phyloP scores from a whole-genome alignment of 2,797 vertebrate genomes.

The Holocentrus rufus region DNA sequence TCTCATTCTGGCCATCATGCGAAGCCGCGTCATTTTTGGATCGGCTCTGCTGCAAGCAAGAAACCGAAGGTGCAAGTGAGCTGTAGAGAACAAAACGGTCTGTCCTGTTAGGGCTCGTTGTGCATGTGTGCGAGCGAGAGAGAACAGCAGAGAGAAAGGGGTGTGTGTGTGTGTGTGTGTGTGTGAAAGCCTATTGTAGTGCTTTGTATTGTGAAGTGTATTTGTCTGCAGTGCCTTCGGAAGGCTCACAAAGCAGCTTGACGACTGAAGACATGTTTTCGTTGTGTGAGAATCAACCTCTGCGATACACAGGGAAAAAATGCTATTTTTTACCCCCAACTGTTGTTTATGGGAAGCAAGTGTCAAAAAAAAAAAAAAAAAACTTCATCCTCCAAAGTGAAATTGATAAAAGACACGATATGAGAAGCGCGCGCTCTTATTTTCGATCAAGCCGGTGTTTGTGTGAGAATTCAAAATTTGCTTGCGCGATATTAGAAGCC shows the following conservation, averaged over 20 bases:
- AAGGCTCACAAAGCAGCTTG: slow-evolving; percentile 59
- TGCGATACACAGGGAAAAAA: slow-evolving; percentile 49
- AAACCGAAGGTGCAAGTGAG: slow-evolving; percentile 31
- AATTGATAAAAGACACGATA: slow-evolving; percentile 64
- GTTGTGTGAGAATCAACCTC: slow-evolving; percentile 59
- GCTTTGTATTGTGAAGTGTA: slow-evolving; percentile 53
- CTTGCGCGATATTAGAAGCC: slow-evolving; percentile 54
- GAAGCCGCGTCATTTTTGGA: slow-evolving; percentile 19
- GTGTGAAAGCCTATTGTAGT: slow-evolving; percentile 29
- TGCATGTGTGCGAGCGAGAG: slow-evolving; percentile 14
- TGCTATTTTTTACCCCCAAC: slow-evolving; percentile 60
- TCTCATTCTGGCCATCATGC: slow-evolving; percentile 43
- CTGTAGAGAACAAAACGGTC: slow-evolving; percentile 39
- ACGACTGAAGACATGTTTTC: slow-evolving; percentile 65
- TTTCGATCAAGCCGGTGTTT: slow-evolving; percentile 51
- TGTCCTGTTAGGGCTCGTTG: slow-evolving; percentile 22
- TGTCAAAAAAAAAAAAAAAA: slow-evolving; percentile 64
- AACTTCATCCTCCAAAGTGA: slow-evolving; percentile 55
- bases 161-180: neutral
- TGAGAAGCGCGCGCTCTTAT: slow-evolving; percentile 57
- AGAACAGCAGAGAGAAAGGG: slow-evolving; percentile 26
- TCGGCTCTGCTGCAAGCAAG: slow-evolving; percentile 1
- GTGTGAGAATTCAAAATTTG: slow-evolving; percentile 57
- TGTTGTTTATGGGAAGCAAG: slow-evolving; percentile 69
- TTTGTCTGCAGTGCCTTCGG: slow-evolving; percentile 60